Conservation (phyloP, 2,797 vertebrate species). For the Apogon hyalosoma region DNA sequence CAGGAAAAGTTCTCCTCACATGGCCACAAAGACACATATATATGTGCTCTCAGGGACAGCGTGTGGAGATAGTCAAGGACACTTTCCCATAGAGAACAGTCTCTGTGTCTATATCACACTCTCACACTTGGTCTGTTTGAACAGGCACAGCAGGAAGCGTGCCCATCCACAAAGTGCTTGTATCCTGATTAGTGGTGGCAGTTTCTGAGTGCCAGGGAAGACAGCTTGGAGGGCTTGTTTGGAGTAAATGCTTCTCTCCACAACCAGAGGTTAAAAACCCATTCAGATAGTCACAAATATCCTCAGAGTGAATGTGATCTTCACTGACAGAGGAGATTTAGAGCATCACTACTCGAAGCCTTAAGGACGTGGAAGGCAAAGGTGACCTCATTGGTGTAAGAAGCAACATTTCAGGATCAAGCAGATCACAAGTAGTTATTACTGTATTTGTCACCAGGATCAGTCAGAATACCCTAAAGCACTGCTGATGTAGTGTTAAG, state of each 20-base stretch:
- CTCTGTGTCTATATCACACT: conserved; percentile 36
- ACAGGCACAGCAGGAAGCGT: conserved; percentile 56
- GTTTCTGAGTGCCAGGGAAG: conserved; percentile 60
- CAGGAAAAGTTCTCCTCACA: conserved; percentile 6
- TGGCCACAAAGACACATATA: conserved; percentile 18
- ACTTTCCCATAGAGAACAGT: conserved; percentile 21
- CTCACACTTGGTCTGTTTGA: conserved; percentile 38
- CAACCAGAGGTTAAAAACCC: conserved; percentile 75
- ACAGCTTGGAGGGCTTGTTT: conserved; percentile 66
- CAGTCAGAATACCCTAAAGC: conserved; percentile 1
- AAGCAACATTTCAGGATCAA: conserved; percentile 18
- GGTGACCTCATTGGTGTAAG: conserved; percentile 23
- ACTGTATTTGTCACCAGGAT: conserved; percentile 4
- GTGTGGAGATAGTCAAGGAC: conserved; percentile 37
- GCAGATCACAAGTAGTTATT: conserved; percentile 16
- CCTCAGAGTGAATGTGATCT: conserved; percentile 41
- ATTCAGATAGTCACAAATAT: conserved; percentile 64
- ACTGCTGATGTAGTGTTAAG: conserved; percentile 5
- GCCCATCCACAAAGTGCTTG: conserved; percentile 40
- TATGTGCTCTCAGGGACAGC: conserved; percentile 25
- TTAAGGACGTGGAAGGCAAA: conserved; percentile 9
- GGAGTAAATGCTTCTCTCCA: conserved; percentile 60
- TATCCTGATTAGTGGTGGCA: conserved; percentile 76
- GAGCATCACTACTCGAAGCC: not conserved
- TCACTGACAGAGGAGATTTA: conserved; percentile 47